These are phyloP conservation scores for Spisula subtruncata DNA, from an alignment of 2,888 invertebrate species.

Conservation along the genomic window DNA sequence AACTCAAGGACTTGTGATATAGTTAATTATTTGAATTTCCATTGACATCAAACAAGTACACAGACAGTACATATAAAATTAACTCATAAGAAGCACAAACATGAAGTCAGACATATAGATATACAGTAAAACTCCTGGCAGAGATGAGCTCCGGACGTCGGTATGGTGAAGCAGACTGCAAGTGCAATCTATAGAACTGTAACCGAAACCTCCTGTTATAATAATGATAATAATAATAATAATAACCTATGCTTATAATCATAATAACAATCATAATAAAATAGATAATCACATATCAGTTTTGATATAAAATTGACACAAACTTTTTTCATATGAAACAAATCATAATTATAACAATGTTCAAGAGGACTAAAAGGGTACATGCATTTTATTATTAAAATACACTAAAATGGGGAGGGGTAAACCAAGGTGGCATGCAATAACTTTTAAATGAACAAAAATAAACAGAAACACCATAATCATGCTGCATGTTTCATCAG, in stretches of 20 bases:
- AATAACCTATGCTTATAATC: too few relatives aligned
- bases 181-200: conserved; percentile 59
- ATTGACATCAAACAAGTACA: neutral
- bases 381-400: neutral
- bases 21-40: too few relatives aligned
- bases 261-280: too few relatives aligned
- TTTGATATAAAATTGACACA: neutral
- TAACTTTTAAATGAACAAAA: conserved; percentile 1
- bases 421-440: neutral
- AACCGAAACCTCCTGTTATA: conserved; percentile 52
- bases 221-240: neutral
- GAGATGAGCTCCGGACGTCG: conserved; percentile 53
- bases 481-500: too few relatives aligned
- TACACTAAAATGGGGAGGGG: neutral
- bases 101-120: neutral
- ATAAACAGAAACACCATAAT: neutral
- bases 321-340: neutral
- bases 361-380: neutral
- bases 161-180: conserved; percentile 61
- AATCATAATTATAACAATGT: neutral
- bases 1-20: too few relatives aligned
- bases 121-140: conserved; percentile 12
- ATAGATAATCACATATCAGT: neutral
- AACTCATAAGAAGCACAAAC: neutral
- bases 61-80: neutral